Base-by-base conservation (phyloP, 1,140 invertebrate species). In the Formica exsecta region DNA sequence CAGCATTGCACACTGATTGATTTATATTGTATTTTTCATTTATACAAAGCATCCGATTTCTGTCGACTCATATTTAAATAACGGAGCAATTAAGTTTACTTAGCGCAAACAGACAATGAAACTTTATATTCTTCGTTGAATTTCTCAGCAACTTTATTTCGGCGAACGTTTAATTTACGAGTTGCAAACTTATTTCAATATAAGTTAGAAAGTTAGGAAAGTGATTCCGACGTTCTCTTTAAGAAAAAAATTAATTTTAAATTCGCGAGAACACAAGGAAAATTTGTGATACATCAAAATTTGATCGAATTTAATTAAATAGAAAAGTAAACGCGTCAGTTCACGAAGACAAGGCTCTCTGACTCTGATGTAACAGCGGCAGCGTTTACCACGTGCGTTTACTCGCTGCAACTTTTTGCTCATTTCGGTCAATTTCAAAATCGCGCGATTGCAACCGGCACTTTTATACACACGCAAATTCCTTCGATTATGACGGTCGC, bases 391-490 rank as follows among this genome's bases (percentile, higher is more conserved):
- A 6, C 11, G 22, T 7, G 62, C 19, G 6, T 81, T 71, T 38
- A 81, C 77, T 71, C 19, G 22, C 8, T n/a, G 29, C 41, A 4
- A 9, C 1, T 32, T 73, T 19, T 61, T 32, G 25, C 68, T 44
- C 13, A 11, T 61, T 86, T 65, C 41, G n/a, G 36, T 25, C 64
- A 84, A 80, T 91, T 91, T 68, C 81, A 86, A 85, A 89, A 88
- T 83, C 77, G n/a, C 57, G 70, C 51, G 59, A 74, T 75, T 79
- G 61, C 66, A 25, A 64, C 66, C 1, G 36, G 57, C 41, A 75
- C 41, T 79, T 81, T 70, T 22, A 32, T 44, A 54, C 48, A 74
- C 59, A 75, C 81, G 85, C 87, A 83, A 88, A 90, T 88, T 86
- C 76, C 66, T 91, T 88, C 85, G 87, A 54, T 90, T 66, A 84